Conservation (phyloP, 92 coral and sea anemone genomes). For the Phymanthus crucifer region DNA sequence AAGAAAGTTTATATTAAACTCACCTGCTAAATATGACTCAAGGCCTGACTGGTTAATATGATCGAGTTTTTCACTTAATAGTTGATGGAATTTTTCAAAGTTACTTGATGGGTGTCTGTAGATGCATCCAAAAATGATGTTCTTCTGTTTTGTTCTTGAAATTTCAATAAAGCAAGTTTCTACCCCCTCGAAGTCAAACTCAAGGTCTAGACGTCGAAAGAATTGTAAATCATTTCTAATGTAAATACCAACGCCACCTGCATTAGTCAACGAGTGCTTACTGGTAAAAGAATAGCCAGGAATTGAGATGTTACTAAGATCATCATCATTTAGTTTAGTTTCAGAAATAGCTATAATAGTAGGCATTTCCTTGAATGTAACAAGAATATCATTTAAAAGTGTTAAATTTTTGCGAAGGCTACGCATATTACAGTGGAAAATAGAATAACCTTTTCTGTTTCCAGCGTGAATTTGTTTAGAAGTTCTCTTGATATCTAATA, state of each 20-base stretch:
- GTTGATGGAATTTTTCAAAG: conserved; percentile 30
- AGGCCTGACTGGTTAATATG: conserved; percentile 24
- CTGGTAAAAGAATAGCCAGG: conserved; percentile 34
- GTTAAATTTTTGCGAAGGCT: not conserved
- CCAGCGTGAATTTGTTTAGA: not conserved
- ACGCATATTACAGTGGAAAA: not conserved
- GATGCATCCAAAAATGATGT: conserved; percentile 40
- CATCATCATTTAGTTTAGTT: not conserved
- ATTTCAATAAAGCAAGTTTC: conserved; percentile 44
- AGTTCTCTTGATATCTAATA: no score
- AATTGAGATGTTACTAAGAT: conserved; percentile 14
- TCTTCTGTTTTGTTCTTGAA: conserved; percentile 36
- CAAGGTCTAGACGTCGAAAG: conserved; percentile 23
- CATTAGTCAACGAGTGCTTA: conserved; percentile 30
- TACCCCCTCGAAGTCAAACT: conserved; percentile 27
- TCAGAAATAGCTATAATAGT: conserved; percentile 22
- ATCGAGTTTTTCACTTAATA: conserved; percentile 17
- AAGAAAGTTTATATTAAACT: conserved; percentile 29
- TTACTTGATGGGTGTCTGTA: conserved; percentile 38
- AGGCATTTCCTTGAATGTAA: not conserved
- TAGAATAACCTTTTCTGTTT: not conserved
- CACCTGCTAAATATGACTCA: conserved; percentile 28
- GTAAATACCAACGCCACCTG: conserved; percentile 42
- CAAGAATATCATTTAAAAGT: not conserved
- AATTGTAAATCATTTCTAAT: conserved; percentile 20